Percentiles rank a stretch among this genome's conserved stretches.
Evolutionary conservation across 2,113 vertebrate genomes (phyloP).

Genomic region (Pogona vitticeps): DNA sequence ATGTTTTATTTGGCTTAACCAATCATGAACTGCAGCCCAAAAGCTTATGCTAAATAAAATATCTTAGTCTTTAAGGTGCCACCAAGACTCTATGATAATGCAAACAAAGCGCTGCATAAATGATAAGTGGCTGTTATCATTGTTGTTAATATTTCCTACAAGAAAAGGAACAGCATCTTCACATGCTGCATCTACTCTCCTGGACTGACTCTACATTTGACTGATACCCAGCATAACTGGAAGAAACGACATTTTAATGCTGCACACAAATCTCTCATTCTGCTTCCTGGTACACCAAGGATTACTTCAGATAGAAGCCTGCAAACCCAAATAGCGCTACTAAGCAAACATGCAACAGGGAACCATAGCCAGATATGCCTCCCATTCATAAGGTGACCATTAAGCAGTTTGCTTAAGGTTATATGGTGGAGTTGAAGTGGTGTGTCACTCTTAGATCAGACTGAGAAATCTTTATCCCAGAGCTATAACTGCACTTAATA

Average conservation of each 20-base stretch:
- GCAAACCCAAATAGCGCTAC: not conserved
- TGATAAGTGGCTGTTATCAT: no score
- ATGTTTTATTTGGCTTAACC: no score
- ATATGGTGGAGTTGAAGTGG: not conserved
- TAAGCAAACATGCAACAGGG: not conserved
- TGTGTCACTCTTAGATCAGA: not conserved
- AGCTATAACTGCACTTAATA: no score
- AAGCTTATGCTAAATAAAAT: no score
- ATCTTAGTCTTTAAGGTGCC: no score
- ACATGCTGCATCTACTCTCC: not conserved
- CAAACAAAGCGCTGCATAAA: no score
- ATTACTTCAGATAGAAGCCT: not conserved
- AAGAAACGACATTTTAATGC: not conserved
- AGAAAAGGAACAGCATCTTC: not conserved
- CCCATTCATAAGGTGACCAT: not conserved
- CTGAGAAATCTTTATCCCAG: not conserved
- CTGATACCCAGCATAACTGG: not conserved
- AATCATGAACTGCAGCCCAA: no score
- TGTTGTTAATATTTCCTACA: not conserved
- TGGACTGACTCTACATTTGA: not conserved
- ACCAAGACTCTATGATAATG: no score
- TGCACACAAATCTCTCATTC: not conserved
- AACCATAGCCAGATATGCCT: not conserved
- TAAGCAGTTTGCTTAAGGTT: not conserved
- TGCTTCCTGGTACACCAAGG: not conserved